A percentile compares a stretch with the other conserved stretches of the same genome.
These are phyloP conservation scores for Hylaea fasciaria DNA, from an alignment of 2,888 invertebrate genomes.

Conservation along the genomic window DNA sequence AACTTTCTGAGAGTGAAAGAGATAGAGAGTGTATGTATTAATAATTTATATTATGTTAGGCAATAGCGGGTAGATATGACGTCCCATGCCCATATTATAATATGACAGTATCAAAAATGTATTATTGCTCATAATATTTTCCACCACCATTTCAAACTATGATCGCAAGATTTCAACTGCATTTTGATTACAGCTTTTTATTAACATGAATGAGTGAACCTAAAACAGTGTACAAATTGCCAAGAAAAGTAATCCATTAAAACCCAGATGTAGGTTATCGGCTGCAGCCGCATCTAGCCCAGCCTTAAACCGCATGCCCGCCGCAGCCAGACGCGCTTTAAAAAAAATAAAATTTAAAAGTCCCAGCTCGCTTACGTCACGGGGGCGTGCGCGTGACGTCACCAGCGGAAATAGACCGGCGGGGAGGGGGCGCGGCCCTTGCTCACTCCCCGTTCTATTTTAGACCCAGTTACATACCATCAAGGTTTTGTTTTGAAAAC, in stretches of 20 bases:
- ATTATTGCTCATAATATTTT: too few species aligned
- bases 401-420: slow-evolving; percentile 63
- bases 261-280: slow-evolving; percentile 48
- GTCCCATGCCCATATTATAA: too few species aligned
- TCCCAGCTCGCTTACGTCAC: slow-evolving; percentile 62
- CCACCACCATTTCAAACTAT: too few species aligned
- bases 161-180: too few species aligned
- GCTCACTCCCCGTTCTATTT: slow-evolving; percentile 38
- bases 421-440: slow-evolving; percentile 40
- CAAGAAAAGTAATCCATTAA: slow-evolving; percentile 31
- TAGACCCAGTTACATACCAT: slow-evolving; percentile 37
- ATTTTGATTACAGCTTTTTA: too few species aligned
- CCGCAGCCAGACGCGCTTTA: slow-evolving; percentile 52
- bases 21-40: too few species aligned
- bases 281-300: slow-evolving; percentile 40
- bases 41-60: too few species aligned
- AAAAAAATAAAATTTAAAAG: slow-evolving; percentile 48
- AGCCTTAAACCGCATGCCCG: slow-evolving; percentile 43
- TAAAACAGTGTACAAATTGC: slow-evolving; percentile 10
- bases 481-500: slow-evolving; percentile 42
- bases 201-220: too few species aligned
- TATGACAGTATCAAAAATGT: too few species aligned
- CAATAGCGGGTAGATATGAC: too few species aligned
- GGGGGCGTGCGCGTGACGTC: slow-evolving; percentile 64
- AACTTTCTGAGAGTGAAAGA: too few species aligned